phyloP scores from a whole-genome alignment of 1,140 invertebrate genomes.

The Penaeus japonicus region DNA sequence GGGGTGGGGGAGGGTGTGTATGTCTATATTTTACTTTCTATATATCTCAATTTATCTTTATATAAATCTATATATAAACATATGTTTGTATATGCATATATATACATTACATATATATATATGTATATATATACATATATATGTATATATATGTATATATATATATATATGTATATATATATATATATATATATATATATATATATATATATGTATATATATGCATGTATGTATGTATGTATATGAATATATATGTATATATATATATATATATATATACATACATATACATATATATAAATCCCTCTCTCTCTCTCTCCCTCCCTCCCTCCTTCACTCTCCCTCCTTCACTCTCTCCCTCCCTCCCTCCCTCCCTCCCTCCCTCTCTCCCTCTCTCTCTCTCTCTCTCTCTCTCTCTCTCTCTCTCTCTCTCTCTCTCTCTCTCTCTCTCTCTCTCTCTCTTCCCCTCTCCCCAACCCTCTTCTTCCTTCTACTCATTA shows the following conservation, averaged over 20 bases:
- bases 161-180: not conserved
- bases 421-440: too few relatives aligned
- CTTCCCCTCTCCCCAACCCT: too few relatives aligned
- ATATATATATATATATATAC: not conserved
- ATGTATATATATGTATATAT: constrained; percentile 11
- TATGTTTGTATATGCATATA: not conserved
- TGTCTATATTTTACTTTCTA: too few relatives aligned
- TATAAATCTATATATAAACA: not conserved
- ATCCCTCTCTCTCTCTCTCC: not conserved
- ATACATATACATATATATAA: not conserved
- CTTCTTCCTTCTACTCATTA: too few relatives aligned
- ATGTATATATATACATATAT: constrained; percentile 1
- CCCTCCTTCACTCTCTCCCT: constrained; percentile 1
- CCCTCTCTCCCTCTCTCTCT: too few relatives aligned
- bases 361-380: not conserved
- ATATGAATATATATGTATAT: not conserved
- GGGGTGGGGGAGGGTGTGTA: too few relatives aligned
- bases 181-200: not conserved
- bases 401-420: too few relatives aligned
- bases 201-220: not conserved
- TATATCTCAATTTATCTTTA: not conserved
- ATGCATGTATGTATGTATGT: not conserved
- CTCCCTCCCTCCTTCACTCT: not conserved
- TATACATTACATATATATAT: not conserved
- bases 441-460: too few relatives aligned